These are phyloP conservation scores for Clytia hemisphaerica DNA, from an alignment of 30 jellyfish, hydroid and myxozoan genomes.

Conservation along the genomic window DNA sequence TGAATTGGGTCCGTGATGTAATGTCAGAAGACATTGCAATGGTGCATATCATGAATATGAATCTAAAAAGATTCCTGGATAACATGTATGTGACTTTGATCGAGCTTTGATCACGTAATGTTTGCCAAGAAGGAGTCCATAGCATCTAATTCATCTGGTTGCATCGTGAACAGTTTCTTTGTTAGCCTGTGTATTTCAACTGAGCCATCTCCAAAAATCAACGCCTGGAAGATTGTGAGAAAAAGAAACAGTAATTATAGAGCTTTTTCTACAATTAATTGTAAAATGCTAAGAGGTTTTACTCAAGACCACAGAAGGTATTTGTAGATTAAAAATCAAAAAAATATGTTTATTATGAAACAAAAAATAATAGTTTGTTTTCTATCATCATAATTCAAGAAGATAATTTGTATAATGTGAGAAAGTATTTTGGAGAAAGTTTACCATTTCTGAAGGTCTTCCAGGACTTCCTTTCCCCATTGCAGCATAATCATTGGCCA, in stretches of 20 bases:
- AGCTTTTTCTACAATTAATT: too few relatives aligned
- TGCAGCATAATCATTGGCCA: conserved; percentile 38
- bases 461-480: conserved; percentile 33
- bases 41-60: too few relatives aligned
- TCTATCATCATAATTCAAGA: too few relatives aligned
- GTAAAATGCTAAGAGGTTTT: neutral
- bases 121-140: conserved; percentile 14
- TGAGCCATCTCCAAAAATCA: conserved; percentile 49
- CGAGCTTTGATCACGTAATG: too few relatives aligned
- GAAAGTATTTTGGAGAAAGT: neutral
- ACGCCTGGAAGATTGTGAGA: conserved; percentile 33
- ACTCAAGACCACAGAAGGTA: neutral
- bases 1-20: too few relatives aligned
- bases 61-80: too few relatives aligned
- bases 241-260: neutral
- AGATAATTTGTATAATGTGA: neutral
- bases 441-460: conserved; percentile 38
- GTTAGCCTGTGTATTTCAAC: conserved; percentile 42
- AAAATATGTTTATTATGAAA: too few relatives aligned
- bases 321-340: too few relatives aligned
- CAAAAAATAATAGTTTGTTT: too few relatives aligned
- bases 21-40: too few relatives aligned
- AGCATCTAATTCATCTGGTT: conserved; percentile 17
- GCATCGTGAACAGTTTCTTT: conserved; percentile 5
- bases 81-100: too few relatives aligned